phyloP scores from a whole-genome alignment of 1,140 invertebrate genomes.

The Caenorhabditis briggsae region DNA sequence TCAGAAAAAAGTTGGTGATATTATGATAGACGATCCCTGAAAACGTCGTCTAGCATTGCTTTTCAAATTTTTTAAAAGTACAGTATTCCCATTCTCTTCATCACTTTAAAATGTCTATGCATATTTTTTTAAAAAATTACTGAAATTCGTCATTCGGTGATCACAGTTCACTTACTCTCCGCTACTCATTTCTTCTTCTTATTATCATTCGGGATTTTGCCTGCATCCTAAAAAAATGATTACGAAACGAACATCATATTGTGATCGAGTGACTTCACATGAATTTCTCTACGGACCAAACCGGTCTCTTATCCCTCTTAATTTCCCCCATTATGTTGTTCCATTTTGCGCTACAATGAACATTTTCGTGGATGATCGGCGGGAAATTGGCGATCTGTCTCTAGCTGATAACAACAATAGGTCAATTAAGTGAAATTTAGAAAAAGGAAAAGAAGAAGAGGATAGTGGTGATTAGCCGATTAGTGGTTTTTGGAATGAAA shows the following conservation, averaged over 20 bases:
- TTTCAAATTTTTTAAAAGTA: too few relatives aligned
- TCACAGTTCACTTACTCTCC: background rate
- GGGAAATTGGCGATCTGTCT: background rate
- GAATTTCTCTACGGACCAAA: background rate
- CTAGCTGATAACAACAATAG: constrained; percentile 36
- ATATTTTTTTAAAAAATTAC: too few relatives aligned
- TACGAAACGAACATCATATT: constrained; percentile 27
- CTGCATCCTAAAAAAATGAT: background rate
- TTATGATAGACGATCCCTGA: too few relatives aligned
- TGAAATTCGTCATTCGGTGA: too few relatives aligned
- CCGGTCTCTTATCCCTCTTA: background rate
- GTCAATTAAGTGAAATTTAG: background rate
- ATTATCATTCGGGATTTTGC: background rate
- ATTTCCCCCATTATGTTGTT: background rate
- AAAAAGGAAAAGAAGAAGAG: background rate
- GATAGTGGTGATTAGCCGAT: background rate
- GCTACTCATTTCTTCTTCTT: background rate
- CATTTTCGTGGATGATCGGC: constrained; percentile 13
- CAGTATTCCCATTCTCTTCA: too few relatives aligned
- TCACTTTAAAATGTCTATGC: too few relatives aligned
- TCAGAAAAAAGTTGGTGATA: too few relatives aligned
- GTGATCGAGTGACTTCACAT: constrained; percentile 14
- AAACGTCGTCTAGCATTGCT: too few relatives aligned
- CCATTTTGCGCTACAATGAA: constrained; percentile 18
- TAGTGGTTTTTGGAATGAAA: background rate